These are phyloP conservation scores for Papilio helenus DNA, from an alignment of 1,140 invertebrate genomes.

Conservation along the genomic window DNA sequence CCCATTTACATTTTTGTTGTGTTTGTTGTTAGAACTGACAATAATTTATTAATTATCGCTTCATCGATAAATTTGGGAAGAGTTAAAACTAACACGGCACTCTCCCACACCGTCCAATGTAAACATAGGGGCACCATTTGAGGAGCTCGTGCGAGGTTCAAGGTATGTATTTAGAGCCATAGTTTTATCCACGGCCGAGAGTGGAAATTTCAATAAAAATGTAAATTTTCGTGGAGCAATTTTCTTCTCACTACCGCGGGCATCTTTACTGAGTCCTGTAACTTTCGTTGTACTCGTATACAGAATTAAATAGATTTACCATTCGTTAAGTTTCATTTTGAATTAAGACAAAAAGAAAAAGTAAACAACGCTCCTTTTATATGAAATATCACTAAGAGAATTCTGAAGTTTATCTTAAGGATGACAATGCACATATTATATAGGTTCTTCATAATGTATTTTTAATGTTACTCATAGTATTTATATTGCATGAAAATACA, in stretches of 20 bases:
- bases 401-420: background rate
- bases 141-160: slow-evolving; percentile 63
- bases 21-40: background rate
- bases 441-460: too few relatives aligned
- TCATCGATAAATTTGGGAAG: slow-evolving; percentile 36
- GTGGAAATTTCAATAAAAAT: slow-evolving; percentile 81
- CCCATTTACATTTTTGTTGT: background rate
- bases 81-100: slow-evolving; percentile 44
- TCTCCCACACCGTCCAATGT: slow-evolving; percentile 47
- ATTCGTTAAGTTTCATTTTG: background rate
- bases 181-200: slow-evolving; percentile 74
- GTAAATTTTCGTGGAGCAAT: slow-evolving; percentile 77
- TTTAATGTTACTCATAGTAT: background rate
- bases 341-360: background rate
- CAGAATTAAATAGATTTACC: slow-evolving; percentile 1
- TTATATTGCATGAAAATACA: background rate
- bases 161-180: slow-evolving; percentile 74
- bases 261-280: slow-evolving; percentile 68
- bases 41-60: slow-evolving; percentile 38
- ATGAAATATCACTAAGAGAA: background rate
- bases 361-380: background rate
- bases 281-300: slow-evolving; percentile 42
- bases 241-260: slow-evolving; percentile 67
- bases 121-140: slow-evolving; percentile 44
- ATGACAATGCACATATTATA: background rate